phyloP scores from a whole-genome alignment of 2,797 vertebrate genomes.

The Adrianichthys oophorus region DNA sequence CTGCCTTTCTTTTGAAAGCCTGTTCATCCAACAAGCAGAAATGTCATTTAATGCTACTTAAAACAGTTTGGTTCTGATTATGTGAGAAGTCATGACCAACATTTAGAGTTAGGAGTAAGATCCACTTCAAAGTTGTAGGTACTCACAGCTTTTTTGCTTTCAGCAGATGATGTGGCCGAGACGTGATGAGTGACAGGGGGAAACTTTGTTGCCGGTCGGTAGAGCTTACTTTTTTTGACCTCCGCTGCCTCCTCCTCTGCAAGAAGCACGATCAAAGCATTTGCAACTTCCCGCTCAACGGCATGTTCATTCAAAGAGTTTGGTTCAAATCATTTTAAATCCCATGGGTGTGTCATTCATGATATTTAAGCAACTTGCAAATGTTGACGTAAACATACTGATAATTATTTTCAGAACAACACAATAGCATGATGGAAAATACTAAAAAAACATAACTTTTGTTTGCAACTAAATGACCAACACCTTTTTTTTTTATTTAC shows the following conservation, averaged over 20 bases:
- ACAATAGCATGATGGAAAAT: too few relatives aligned
- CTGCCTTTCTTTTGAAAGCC: slow-evolving; percentile 76
- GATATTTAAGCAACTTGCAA: too few relatives aligned
- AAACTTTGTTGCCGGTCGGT: slow-evolving; percentile 77
- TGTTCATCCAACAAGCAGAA: slow-evolving; percentile 37
- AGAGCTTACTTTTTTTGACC: slow-evolving; percentile 77
- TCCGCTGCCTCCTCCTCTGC: slow-evolving; percentile 80
- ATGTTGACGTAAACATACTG: too few relatives aligned
- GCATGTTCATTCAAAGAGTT: too few relatives aligned
- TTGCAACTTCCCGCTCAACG: too few relatives aligned
- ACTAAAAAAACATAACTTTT: too few relatives aligned
- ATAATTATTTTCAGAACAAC: too few relatives aligned
- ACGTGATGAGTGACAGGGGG: slow-evolving; percentile 55
- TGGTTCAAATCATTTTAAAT: too few relatives aligned
- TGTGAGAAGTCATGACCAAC: neutral
- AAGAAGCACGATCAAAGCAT: slow-evolving; percentile 12
- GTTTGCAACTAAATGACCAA: too few relatives aligned
- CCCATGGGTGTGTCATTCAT: too few relatives aligned
- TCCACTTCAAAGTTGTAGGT: neutral
- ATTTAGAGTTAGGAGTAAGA: neutral
- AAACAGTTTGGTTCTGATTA: neutral
- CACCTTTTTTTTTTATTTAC: too few relatives aligned
- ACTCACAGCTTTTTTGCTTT: slow-evolving; percentile 77
- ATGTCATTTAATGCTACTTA: neutral
- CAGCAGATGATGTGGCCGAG: slow-evolving; percentile 52